phyloP scores from a whole-genome alignment of 2,797 vertebrate species.

The Prionace glauca region DNA sequence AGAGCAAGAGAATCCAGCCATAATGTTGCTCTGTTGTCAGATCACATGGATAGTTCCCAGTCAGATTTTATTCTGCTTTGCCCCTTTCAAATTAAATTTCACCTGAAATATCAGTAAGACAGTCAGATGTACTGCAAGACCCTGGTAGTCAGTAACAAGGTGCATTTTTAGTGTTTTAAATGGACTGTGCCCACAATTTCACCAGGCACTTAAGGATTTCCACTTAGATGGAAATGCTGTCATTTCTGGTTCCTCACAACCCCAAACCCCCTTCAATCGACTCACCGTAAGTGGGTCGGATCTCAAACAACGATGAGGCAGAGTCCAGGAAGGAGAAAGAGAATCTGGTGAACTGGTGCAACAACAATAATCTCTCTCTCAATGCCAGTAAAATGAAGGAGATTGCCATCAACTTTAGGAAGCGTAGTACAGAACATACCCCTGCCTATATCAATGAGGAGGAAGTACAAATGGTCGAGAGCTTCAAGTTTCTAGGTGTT shows the following conservation, averaged over 20 bases:
- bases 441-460: too few relatives aligned
- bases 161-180: not conserved
- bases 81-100: not conserved
- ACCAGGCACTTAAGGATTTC: not conserved
- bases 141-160: not conserved
- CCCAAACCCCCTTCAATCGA: not conserved
- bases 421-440: too few relatives aligned
- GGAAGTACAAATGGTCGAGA: too few relatives aligned
- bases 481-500: too few relatives aligned
- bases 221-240: not conserved
- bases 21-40: not conserved
- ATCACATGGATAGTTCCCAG: not conserved
- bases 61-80: not conserved
- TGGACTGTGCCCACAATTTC: not conserved
- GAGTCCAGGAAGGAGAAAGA: too few relatives aligned
- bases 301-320: too few relatives aligned
- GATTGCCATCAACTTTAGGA: too few relatives aligned
- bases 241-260: not conserved
- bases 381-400: too few relatives aligned
- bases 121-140: not conserved
- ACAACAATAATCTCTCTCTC: too few relatives aligned
- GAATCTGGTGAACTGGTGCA: too few relatives aligned
- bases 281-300: too few relatives aligned
- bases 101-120: not conserved
- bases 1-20: too few relatives aligned